A percentile compares a stretch with the other conserved stretches of the same genome.
Evolutionary conservation across 2,797 vertebrate genomes (phyloP).

Genomic region (Myotis vivesi): DNA sequence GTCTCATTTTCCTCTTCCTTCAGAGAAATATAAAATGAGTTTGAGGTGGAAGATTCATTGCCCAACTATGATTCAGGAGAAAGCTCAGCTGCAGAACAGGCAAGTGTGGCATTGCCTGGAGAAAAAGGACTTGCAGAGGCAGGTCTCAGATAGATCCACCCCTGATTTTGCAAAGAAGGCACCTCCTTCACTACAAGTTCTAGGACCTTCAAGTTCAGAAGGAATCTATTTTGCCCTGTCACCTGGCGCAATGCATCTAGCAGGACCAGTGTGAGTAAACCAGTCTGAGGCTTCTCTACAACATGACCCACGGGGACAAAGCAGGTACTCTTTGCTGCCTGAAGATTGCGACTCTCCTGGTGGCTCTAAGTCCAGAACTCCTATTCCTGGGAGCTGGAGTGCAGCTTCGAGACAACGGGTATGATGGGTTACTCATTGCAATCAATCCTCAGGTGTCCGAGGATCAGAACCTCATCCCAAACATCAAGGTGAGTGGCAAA

Average conservation of each 20-base stretch:
- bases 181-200: conserved; percentile 24
- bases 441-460: conserved; percentile 70
- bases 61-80: conserved; percentile 36
- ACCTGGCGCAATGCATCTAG: background rate
- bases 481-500: conserved; percentile 76
- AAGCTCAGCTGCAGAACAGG: conserved; percentile 10
- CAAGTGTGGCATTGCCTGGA: background rate
- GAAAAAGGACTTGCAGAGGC: conserved; percentile 50
- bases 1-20: background rate
- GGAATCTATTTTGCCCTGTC: background rate
- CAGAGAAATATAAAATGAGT: conserved; percentile 28
- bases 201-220: background rate
- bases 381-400: background rate
- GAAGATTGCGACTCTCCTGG: conserved; percentile 50
- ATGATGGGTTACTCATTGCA: conserved; percentile 74
- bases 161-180: conserved; percentile 43
- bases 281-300: background rate
- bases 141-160: conserved; percentile 54
- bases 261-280: background rate
- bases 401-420: conserved; percentile 73
- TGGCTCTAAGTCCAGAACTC: conserved; percentile 47
- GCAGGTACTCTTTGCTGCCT: background rate
- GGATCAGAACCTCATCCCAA: conserved; percentile 68
- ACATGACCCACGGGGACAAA: conserved; percentile 24
- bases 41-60: background rate